A percentile compares a stretch with the other conserved stretches of the same genome.
Evolutionary conservation across 2,888 invertebrate species (phyloP).

Genomic region (Drosophila picticornis): DNA sequence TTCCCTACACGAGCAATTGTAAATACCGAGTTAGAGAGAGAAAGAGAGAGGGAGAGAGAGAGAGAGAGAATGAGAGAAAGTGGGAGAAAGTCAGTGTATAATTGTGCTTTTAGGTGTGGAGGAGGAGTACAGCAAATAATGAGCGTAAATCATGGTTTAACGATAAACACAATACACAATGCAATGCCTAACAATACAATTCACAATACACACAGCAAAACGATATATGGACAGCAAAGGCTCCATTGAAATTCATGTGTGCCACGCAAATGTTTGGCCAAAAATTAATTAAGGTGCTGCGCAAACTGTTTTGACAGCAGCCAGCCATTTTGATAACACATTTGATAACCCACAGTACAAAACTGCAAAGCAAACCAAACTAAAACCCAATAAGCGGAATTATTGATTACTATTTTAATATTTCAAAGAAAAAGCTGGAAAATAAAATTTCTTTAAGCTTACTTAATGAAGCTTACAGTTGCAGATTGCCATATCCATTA

Average conservation of each 20-base stretch:
- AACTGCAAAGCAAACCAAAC: background rate
- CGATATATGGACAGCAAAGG: constrained; percentile 22
- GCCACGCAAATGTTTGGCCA: constrained; percentile 2
- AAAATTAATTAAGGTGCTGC: constrained; percentile 52
- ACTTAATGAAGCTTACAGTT: background rate
- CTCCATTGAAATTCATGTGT: constrained; percentile 44
- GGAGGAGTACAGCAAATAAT: constrained; percentile 66
- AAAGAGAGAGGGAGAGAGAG: background rate
- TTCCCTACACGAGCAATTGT: constrained; percentile 54
- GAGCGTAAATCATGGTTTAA: constrained; percentile 79
- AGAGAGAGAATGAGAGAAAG: background rate
- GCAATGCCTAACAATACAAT: constrained; percentile 45
- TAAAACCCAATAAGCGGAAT: background rate
- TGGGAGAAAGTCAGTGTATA: constrained; percentile 21
- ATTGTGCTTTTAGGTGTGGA: constrained; percentile 30
- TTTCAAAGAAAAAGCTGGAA: background rate
- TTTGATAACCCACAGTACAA: background rate
- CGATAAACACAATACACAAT: constrained; percentile 73
- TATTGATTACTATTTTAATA: background rate
- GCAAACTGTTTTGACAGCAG: constrained; percentile 37
- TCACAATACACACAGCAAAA: constrained; percentile 20
- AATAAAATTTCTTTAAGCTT: background rate
- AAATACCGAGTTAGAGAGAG: constrained; percentile 18
- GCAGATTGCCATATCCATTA: background rate
- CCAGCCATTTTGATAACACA: constrained; percentile 17